Evolutionary conservation across 1,140 invertebrate species (phyloP), one percentile per base, ranked within the genome.

Genomic region (Hirudo medicinalis): DNA sequence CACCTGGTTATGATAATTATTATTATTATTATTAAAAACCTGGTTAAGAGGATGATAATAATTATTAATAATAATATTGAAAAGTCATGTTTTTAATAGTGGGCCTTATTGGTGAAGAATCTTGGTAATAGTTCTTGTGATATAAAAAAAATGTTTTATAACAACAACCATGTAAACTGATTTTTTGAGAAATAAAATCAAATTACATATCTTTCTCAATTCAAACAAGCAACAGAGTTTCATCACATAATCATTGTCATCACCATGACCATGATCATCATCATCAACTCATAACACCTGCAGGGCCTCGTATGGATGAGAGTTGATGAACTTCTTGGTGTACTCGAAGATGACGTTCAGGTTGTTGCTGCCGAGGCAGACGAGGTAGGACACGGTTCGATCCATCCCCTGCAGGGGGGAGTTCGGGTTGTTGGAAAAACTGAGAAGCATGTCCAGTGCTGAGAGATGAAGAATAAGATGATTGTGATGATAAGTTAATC

Each of bases 301-400:
- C 0, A 97, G 81, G 17, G 93, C 94, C 81, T 95, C 90, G 75
- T 91, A 89, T 2, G 92, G 91, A 81, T 91, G 84, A 76, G 89
- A 86, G 74, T 88, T 87, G 25, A 98, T 80, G 60, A 98, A 89
- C 91, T 92, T 95, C 72, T 90, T 88, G n/a, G 92, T 87, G 84
- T 94, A 97, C 80, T 97, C 89, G 76, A 97, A 89, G 76, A 98
- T 95, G 53, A 97, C 81, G 75, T 92, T 88, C 74, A 96, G 86
- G 79, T 97, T 86, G 74, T 94, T 90, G 20, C 83, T 78, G 53
- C 90, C 89, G 88, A 76, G 29, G 81, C 20, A 27, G 32, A 27
- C 15, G 22, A 57, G 85, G 84, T 98, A 99, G 69, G 88, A 86
- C 76, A 97, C 89, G 0, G 91, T 95, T 76, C 87, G 85, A 72